A percentile compares a stretch with the other conserved stretches of the same genome.
These are phyloP conservation scores for Mus spretus DNA, from an alignment of 2,797 vertebrate species.

Conservation along the genomic window DNA sequence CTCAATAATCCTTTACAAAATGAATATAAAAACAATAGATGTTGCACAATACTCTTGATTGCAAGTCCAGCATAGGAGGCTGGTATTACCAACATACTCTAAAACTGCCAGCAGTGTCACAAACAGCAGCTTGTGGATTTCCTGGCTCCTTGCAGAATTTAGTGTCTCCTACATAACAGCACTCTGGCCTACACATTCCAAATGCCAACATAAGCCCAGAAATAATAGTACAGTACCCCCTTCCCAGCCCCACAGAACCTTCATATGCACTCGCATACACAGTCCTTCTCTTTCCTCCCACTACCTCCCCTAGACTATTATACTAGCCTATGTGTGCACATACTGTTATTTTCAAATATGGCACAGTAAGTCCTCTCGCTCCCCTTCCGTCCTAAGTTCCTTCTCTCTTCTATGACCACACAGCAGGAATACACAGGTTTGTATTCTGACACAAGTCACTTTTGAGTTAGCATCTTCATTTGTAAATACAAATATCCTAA, in stretches of 20 bases:
- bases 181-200: neutral
- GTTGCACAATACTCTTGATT: neutral
- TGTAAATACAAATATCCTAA: conserved; percentile 55
- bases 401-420: neutral
- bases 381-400: neutral
- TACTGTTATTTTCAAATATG: conserved; percentile 37
- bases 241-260: neutral
- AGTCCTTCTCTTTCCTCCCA: neutral
- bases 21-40: conserved; percentile 36
- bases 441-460: neutral
- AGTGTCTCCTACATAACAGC: neutral
- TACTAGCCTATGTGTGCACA: neutral
- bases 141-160: neutral
- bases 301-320: neutral
- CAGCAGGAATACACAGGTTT: neutral
- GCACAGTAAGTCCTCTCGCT: neutral
- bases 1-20: neutral
- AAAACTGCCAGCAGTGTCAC: neutral
- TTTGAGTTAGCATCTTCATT: conserved; percentile 27
- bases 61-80: neutral
- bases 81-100: neutral
- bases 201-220: neutral
- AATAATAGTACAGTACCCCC: neutral
- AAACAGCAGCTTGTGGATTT: neutral
- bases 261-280: neutral